Base-by-base conservation (phyloP, 2,888 invertebrate genomes). In the Lasioglossum pauxillum region DNA sequence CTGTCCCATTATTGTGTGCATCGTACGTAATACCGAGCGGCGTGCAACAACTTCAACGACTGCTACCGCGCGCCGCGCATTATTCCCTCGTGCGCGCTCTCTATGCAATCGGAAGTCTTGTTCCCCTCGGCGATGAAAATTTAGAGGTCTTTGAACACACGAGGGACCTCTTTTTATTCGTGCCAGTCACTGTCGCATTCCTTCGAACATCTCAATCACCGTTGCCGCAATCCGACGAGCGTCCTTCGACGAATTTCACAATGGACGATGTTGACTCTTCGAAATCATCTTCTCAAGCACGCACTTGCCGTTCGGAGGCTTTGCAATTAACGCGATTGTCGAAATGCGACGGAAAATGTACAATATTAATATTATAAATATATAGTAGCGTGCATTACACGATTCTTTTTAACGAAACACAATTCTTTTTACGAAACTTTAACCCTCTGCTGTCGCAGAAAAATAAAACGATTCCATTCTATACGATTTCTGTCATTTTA, bases 11-110 rank as follows among this genome's bases (percentile, higher is more conserved):
- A 31, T 53, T 67, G 27, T 64, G 67, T 46, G 10, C 64, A 67
- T 31, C 31, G 5, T 67, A n/a, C 67, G n/a, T 67, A 64, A 80
- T 80, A n/a, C n/a, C 27, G n/a, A 38, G n/a, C n/a, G 53, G 53
- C 53, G 60, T 23, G 53, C 49, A 49, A 44, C 31, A 44, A 44
- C 27, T 71, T 38, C 23, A 49, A 71, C 16, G 67, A 14, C 19
- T 49, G 46, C 75, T 10, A 14, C 31, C 12, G 27, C 12, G 44
- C 27, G 27, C 60, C 27, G 14, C 60, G 53, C n/a, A 31, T 31
- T 60, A 60, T 60, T 60, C 60, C 16, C 60, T 31, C 27, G 10
- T 10, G n/a, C 57, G 0, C 60, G 1, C 12, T 5, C 60, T 27
- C 38, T 38, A 23, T 69, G 69, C 69, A 69, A 69, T 69, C 38